A percentile compares a stretch with the other conserved stretches of the same genome.
Conservation (phyloP, 2,113 vertebrate genomes). For the Heteronetta atricapilla region DNA sequence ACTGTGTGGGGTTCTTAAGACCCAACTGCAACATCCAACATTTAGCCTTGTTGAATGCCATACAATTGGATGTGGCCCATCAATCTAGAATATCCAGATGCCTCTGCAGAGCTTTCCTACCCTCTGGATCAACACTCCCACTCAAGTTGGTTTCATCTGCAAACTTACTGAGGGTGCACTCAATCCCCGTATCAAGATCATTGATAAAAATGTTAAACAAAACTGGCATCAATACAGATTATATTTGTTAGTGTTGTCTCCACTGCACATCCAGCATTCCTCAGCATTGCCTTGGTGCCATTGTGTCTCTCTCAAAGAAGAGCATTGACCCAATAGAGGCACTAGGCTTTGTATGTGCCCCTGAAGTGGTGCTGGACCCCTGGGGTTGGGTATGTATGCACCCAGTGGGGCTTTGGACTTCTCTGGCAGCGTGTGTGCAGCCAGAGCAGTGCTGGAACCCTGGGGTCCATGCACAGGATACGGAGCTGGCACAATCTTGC, state of each 20-base stretch:
- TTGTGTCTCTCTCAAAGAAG: background rate
- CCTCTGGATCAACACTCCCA: background rate
- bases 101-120: background rate
- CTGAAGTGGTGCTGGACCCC: background rate
- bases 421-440: background rate
- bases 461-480: background rate
- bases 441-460: background rate
- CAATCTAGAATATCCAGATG: background rate
- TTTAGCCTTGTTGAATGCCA: too few relatives aligned
- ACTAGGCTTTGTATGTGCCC: fast-evolving
- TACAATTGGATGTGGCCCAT: background rate
- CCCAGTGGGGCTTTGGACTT: background rate
- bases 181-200: background rate
- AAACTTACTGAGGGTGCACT: background rate
- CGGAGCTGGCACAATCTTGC: fast-evolving
- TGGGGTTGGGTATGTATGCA: background rate
- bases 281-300: background rate
- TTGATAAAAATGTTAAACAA: background rate
- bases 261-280: background rate
- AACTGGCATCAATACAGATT: background rate
- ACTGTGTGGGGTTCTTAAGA: too few relatives aligned
- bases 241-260: background rate
- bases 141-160: background rate
- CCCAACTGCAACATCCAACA: too few relatives aligned
- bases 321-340: background rate